Evolutionary conservation across 2,888 invertebrate genomes (phyloP), one percentile per base, ranked within the genome.

Genomic region (Emmelina monodactyla): DNA sequence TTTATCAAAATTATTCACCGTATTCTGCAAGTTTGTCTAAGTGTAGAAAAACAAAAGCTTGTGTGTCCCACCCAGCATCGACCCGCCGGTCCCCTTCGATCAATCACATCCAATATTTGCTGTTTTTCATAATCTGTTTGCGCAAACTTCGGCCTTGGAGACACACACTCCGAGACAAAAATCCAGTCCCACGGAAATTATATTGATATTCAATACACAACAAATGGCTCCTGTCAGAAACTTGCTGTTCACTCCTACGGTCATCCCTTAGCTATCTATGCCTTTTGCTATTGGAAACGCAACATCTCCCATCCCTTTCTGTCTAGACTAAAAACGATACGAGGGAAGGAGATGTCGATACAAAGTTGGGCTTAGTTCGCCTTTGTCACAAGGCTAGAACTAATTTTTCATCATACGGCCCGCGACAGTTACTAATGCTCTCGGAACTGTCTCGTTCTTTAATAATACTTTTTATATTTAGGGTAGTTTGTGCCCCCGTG

Each of bases 171-270:
- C 69, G 68, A 58, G 61, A 65, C 75, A 75, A 76, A 72, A 75
- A 78, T 78, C 71, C 65, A 78, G 76, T 79, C 73, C 65, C 73
- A 71, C 71, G 70, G 68, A 76, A 76, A 79, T 79, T 78, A 78
- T 79, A 80, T 80, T 79, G 79, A 79, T 81, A 80, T 81, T 79
- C 79, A 79, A 81, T 80, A 79, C 72, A 79, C 79, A 78, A 79
- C 67, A 78, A 79, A 81, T 81, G 75, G 72, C 55, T 52, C 56
- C 78, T 81, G 79, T 81, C 80, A 79, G 72, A 79, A 79, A 78
- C 79, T 76, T 76, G 75, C 76, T 78, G 78, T 76, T 78, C 78
- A 71, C 76, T 78, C 71, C 72, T 78, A 75, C 79, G 79, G 78
- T 79, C 79, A 80, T 78, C 79, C 76, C 79, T 79, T 75, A 76